These are phyloP conservation scores for Microhierax caerulescens DNA, from an alignment of 2,797 vertebrate species.

Conservation along the genomic window DNA sequence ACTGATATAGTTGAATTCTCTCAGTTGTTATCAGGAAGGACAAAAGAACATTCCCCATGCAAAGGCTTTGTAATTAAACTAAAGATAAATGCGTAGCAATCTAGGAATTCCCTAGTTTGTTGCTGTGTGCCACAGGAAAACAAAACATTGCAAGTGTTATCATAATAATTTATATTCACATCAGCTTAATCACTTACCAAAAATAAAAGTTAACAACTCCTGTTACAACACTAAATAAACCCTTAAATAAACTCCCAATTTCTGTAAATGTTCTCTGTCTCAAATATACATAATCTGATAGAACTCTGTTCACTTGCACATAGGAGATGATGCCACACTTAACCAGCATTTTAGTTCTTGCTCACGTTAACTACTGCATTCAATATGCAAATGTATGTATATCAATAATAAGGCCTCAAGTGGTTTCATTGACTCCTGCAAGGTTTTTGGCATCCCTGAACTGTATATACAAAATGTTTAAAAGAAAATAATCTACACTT, in stretches of 20 bases:
- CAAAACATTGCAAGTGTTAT: background rate
- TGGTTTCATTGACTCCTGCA: background rate
- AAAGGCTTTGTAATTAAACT: background rate
- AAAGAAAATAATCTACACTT: background rate
- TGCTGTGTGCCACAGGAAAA: background rate
- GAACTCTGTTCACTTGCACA: background rate
- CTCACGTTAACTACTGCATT: background rate
- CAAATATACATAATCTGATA: background rate
- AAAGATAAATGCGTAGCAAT: background rate
- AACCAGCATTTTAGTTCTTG: background rate
- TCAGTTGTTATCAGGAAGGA: background rate
- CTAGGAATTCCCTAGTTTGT: background rate
- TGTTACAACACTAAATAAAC: background rate
- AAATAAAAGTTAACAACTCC: background rate
- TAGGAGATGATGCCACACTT: background rate
- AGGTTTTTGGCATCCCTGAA: background rate
- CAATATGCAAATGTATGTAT: background rate
- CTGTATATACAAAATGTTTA: background rate
- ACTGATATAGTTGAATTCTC: background rate
- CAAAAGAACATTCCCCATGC: background rate
- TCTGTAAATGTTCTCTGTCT: background rate
- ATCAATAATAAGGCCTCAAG: background rate
- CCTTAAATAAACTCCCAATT: background rate
- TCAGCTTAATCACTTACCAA: background rate
- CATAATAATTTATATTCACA: background rate